Base-by-base conservation (phyloP, 2,113 vertebrate species). In the Panthera uncia region DNA sequence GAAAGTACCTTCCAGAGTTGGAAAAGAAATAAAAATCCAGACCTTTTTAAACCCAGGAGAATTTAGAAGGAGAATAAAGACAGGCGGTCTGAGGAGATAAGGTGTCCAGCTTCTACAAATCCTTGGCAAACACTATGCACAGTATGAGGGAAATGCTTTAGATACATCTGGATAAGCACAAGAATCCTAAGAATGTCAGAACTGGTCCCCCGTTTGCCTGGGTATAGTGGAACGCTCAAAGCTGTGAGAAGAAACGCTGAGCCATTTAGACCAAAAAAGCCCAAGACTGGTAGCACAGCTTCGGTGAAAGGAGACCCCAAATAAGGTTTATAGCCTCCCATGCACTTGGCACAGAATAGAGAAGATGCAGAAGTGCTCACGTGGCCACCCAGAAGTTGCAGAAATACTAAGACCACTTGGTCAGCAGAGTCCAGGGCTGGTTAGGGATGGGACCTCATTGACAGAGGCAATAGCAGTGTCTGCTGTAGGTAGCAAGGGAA, bases 51-150 rank as follows among this genome's bases (percentile, higher is more conserved):
- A 82, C 38, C 52, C 3, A 23, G 85, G 18, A 63, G 15, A 55
- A 82, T 52, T 90, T n/a, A 95, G 38, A 73, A 92, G n/a, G 52
- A 90, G 52, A 96, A 87, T 31, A 71, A 76, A 86, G 57, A 36
- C 33, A 90, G 10, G 2, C 25, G 25, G 5, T 14, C 0, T 69
- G 14, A 76, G 13, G 5, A 15, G 19, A 5, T 83, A 11, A 36
- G 66, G 36, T 55, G 23, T 6, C 19, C 41, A n/a, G 2, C 11
- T 88, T 78, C 57, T 29, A 19, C 8, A 41, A 1, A 45, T 3
- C 2, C 3, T 16, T 52, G 13, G 10, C 65, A 89, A 95, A 33
- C 15, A 11, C 65, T 65, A 57, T 63, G 7, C 21, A 65, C 15
- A 91, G n/a, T 29, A 27, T 33, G 4, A 55, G 36, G 21, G 5